Conservation (phyloP, 2,113 vertebrate species). For the Suricata suricatta region DNA sequence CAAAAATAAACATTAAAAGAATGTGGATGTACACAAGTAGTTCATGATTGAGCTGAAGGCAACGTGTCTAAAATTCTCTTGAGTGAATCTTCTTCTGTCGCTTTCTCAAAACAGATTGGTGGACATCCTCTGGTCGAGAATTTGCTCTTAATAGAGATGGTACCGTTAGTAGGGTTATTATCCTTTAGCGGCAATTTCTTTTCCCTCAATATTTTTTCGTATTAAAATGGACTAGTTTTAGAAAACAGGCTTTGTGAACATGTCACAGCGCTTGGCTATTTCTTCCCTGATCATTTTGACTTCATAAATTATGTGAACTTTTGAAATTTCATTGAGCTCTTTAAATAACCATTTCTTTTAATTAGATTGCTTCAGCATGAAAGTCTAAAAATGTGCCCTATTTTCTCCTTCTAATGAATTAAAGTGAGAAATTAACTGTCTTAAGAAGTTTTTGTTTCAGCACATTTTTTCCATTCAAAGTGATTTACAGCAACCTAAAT, state of each 20-base stretch:
- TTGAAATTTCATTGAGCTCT: conserved; percentile 58
- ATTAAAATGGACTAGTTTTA: conserved; percentile 14
- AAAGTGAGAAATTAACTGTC: conserved; percentile 73
- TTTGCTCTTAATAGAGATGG: background rate
- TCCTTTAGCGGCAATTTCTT: background rate
- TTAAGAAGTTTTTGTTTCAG: conserved; percentile 78
- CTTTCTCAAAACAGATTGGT: background rate
- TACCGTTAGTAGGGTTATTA: background rate
- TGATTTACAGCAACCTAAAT: conserved; percentile 74
- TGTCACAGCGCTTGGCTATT: conserved; percentile 10
- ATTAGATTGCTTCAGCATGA: conserved; percentile 61
- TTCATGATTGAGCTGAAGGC: background rate
- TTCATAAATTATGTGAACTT: conserved; percentile 47
- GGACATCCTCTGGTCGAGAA: background rate
- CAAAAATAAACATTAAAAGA: too few relatives aligned
- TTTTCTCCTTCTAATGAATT: conserved; percentile 73
- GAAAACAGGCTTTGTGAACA: conserved; percentile 33
- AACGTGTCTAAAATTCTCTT: background rate
- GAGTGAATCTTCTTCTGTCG: background rate
- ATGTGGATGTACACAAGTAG: too few relatives aligned
- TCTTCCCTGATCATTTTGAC: conserved; percentile 54
- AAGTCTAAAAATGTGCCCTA: conserved; percentile 65
- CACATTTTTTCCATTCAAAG: conserved; percentile 51
- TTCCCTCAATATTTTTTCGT: background rate
- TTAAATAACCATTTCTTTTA: conserved; percentile 73